These are phyloP conservation scores for Lethocerus indicus DNA, from an alignment of 1,140 invertebrate genomes.

Conservation along the genomic window DNA sequence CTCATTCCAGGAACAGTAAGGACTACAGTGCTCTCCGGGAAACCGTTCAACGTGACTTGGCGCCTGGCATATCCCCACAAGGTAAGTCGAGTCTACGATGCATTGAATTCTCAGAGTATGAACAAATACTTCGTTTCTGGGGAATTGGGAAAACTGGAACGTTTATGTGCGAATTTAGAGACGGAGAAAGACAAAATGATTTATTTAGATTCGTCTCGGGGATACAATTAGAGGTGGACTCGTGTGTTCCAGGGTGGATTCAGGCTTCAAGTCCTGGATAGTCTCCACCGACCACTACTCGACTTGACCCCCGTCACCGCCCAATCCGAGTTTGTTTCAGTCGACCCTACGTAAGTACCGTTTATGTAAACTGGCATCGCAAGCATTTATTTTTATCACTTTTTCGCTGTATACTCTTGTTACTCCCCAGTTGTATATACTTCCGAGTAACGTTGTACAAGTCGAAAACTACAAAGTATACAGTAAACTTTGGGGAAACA, in stretches of 20 bases:
- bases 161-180: not conserved
- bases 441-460: too few species aligned
- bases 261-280: slow-evolving; percentile 64
- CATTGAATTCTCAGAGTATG: not conserved
- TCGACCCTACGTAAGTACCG: slow-evolving; percentile 51
- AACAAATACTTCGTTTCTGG: not conserved
- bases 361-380: not conserved
- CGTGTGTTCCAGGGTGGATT: slow-evolving; percentile 59
- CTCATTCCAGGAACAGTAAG: slow-evolving; percentile 43
- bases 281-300: slow-evolving; percentile 58
- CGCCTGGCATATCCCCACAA: slow-evolving; percentile 82
- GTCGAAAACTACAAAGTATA: too few species aligned
- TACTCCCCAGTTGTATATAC: too few species aligned
- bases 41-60: slow-evolving; percentile 81
- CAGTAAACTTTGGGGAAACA: too few species aligned
- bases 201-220: not conserved
- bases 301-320: slow-evolving; percentile 67
- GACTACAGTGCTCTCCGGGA: slow-evolving; percentile 66
- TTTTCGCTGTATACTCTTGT: too few species aligned
- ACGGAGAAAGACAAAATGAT: not conserved
- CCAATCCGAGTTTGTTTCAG: slow-evolving; percentile 58
- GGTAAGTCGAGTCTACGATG: not conserved
- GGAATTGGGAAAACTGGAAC: not conserved
- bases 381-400: too few species aligned
- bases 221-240: not conserved